Evolutionary conservation across 2,888 invertebrate genomes (phyloP), one percentile per base, ranked within the genome.

Genomic region (Autographa gamma): DNA sequence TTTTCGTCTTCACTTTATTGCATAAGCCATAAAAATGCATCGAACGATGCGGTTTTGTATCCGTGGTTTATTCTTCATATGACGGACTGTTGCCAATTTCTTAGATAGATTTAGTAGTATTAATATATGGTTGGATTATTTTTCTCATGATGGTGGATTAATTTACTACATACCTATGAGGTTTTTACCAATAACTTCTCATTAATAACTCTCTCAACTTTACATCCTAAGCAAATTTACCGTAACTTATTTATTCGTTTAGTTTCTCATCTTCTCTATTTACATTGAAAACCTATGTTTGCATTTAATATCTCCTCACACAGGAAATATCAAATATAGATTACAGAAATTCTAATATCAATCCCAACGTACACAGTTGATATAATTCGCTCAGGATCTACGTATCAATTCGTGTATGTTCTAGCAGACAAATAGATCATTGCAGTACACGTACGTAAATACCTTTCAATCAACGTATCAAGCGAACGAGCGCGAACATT

Each of bases 11-110:
- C 68, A 84, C 89, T 94, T 95, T 94, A 94, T 93, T 88, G 91
- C 91, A 75, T 60, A 66, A 85, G 85, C 91, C 87, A 93, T 94
- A 95, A 95, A 94, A 94, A 93, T 93, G 93, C 93, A 94, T 93
- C 91, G 93, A 93, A 93, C 88, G 88, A 75, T 88, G 91, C 91
- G 86, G 86, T 88, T 88, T 88, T 84, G 86, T 83, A 83, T 86
- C 84, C 72, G 62, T 66, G 79, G 85, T 89, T 90, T 90, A 89
- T 71, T 83, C 85, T 84, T 84, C 80, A 78, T 65, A 81, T 81
- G 77, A 74, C 66, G 43, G 65, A 71, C 60, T 60, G 43, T 71
- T 77, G 70, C 61, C 74, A 77, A 73, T 76, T 77, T 70, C 67
- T 72, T 65, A 74, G 41, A 72, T 70, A 70, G 66, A 61, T 76